Conservation (phyloP, 2,113 vertebrate genomes). For the Hymenochirus boettgeri region DNA sequence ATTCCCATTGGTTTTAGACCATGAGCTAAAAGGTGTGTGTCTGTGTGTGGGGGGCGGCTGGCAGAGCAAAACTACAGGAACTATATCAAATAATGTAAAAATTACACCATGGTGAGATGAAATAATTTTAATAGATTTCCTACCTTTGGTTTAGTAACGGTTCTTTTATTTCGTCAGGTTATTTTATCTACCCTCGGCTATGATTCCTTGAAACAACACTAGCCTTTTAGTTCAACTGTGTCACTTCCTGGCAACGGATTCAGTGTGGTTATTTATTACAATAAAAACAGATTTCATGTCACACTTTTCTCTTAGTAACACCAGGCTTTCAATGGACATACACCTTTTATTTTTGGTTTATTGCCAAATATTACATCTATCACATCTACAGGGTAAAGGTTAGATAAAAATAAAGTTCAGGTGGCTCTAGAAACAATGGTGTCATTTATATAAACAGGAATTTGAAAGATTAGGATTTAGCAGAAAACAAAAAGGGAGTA, state of each 20-base stretch:
- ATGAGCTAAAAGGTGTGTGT: too few relatives aligned
- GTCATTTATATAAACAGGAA: neutral
- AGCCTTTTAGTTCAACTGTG: neutral
- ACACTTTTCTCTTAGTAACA: too few relatives aligned
- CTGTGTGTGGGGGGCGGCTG: too few relatives aligned
- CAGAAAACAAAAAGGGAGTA: slow-evolving; percentile 23
- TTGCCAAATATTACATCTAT: neutral
- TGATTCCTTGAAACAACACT: neutral
- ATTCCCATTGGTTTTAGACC: too few relatives aligned
- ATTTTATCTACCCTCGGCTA: too few relatives aligned
- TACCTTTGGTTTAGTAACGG: too few relatives aligned
- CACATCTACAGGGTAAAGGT: slow-evolving; percentile 2
- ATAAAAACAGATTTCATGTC: neutral
- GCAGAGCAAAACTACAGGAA: too few relatives aligned
- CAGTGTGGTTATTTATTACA: neutral
- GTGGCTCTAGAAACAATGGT: slow-evolving; percentile 1
- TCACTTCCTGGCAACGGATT: neutral
- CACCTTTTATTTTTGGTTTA: neutral
- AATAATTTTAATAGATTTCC: too few relatives aligned
- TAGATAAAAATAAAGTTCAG: neutral
- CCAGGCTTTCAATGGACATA: too few relatives aligned
- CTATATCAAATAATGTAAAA: too few relatives aligned
- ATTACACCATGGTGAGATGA: too few relatives aligned
- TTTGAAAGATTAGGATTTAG: slow-evolving; percentile 19
- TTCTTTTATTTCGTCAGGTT: too few relatives aligned